Base-by-base conservation (phyloP, 2,113 vertebrate species). In the Istiophorus platypterus region DNA sequence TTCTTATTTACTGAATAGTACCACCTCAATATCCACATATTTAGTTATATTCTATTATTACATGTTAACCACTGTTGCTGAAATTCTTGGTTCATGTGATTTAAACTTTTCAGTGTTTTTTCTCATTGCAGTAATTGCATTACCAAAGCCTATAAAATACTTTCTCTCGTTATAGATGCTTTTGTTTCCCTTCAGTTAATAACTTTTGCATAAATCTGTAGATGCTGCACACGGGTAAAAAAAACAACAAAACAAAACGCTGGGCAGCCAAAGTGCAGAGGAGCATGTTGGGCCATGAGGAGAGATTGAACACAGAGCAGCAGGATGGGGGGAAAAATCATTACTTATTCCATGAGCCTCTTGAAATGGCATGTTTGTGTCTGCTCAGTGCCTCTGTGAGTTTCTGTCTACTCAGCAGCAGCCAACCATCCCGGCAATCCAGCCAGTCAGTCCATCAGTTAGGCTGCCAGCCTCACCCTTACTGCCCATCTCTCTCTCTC, bases 291-390 rank as follows among this genome's bases (percentile, higher is more conserved):
- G 68, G 71, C 68, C 71, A 71, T 45, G 78, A 84, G 66, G 74
- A 87, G 63, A 88, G 78, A 88, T 34, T 34, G 82, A 87, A 89
- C 63, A 54, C 82, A 88, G 74, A 87, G 72, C 34, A 51, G 79
- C 61, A 83, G 84, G 88, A 94, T 82, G 84, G 79, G 84, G 79
- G 84, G 82, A 76, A 90, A 91, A 91, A 91, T 93, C 89, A 90
- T 93, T 95, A 93, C 90, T 95, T 92, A 94, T 95, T 92, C 90
- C 94, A 92, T 92, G 85, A 94, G 85, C 89, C 85, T 89, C 85
- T 88, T 95, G 92, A 94, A 93, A 90, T 86, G 89, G 90, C 90
- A 92, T 92, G 87, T 93, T 90, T 94, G 92, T 93, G 93, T 93
- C 91, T 91, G 91, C 89, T 91, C 88, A 89, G 84, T 90, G 89